Percentiles rank a stretch among this genome's conserved stretches.
phyloP scores from a whole-genome alignment of 2,888 invertebrate genomes.

The Thymelicus lineola region DNA sequence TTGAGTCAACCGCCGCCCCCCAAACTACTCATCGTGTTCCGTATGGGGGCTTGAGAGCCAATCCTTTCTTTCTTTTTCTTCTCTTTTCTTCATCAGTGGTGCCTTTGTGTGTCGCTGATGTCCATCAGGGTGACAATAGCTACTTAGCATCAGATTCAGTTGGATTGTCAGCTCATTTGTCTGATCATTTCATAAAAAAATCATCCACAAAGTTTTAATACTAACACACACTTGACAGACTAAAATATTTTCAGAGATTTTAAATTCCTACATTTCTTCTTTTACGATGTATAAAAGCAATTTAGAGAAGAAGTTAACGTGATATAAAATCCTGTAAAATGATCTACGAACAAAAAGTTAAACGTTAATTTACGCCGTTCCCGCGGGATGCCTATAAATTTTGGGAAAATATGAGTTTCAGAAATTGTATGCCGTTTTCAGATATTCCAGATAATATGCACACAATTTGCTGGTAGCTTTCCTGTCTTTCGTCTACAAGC shows the following conservation, averaged over 20 bases:
- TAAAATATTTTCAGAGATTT: background rate
- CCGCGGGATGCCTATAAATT: constrained; percentile 18
- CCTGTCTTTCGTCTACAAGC: constrained; percentile 24
- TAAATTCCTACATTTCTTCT: background rate
- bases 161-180: too few relatives aligned
- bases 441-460: constrained; percentile 33
- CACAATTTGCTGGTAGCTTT: constrained; percentile 26
- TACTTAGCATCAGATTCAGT: too few relatives aligned
- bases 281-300: background rate
- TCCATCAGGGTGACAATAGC: too few relatives aligned
- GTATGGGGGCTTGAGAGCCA: too few relatives aligned
- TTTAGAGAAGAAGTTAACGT: background rate
- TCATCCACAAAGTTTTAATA: too few relatives aligned
- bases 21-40: too few relatives aligned
- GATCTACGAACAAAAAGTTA: constrained; percentile 14
- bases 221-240: background rate
- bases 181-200: too few relatives aligned
- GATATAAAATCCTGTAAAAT: constrained; percentile 4
- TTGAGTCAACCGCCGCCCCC: too few relatives aligned
- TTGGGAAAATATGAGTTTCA: constrained; percentile 28
- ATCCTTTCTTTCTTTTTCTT: too few relatives aligned
- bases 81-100: too few relatives aligned
- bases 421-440: constrained; percentile 32
- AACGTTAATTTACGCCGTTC: constrained; percentile 6
- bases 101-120: too few relatives aligned